Evolutionary conservation across 2,113 vertebrate genomes (phyloP).

Genomic region (Dipodomys ordii): DNA sequence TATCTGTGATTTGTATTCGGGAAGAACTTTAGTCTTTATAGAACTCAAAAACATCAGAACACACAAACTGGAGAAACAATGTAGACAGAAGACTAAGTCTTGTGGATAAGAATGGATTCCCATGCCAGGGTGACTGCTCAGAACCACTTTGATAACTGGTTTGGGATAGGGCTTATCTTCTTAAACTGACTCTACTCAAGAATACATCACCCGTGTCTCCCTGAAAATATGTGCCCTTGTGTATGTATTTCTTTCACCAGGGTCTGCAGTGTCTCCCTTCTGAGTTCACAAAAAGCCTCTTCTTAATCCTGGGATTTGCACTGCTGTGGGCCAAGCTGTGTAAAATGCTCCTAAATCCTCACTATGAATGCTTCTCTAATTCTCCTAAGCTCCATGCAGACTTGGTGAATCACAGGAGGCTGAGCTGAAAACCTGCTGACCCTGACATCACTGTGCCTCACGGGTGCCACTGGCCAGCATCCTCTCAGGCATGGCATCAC

Average conservation of each 20-base stretch:
- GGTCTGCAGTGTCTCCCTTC: background rate
- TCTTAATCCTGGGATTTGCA: constrained; percentile 77
- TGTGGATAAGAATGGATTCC: background rate
- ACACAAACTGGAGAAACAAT: background rate
- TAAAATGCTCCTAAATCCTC: constrained; percentile 81
- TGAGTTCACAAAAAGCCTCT: constrained; percentile 69
- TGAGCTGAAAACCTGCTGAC: constrained; percentile 76
- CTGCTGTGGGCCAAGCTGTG: constrained; percentile 72
- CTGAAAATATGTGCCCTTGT: constrained; percentile 14
- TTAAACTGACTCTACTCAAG: background rate
- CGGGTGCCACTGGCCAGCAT: constrained; percentile 53
- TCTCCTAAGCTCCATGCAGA: constrained; percentile 79
- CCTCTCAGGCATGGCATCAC: constrained; percentile 37
- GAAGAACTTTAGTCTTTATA: background rate
- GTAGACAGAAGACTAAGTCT: background rate
- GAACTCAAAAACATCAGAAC: background rate
- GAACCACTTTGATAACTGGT: too few relatives aligned
- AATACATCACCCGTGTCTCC: background rate
- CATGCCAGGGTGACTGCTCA: too few relatives aligned
- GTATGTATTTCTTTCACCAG: background rate
- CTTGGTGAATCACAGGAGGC: constrained; percentile 80
- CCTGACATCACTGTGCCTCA: constrained; percentile 63
- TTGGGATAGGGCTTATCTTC: background rate
- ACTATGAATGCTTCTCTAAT: constrained; percentile 85
- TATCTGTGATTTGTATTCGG: background rate